Conservation (phyloP, 2,797 vertebrate genomes). For the Uromys caudimaculatus region DNA sequence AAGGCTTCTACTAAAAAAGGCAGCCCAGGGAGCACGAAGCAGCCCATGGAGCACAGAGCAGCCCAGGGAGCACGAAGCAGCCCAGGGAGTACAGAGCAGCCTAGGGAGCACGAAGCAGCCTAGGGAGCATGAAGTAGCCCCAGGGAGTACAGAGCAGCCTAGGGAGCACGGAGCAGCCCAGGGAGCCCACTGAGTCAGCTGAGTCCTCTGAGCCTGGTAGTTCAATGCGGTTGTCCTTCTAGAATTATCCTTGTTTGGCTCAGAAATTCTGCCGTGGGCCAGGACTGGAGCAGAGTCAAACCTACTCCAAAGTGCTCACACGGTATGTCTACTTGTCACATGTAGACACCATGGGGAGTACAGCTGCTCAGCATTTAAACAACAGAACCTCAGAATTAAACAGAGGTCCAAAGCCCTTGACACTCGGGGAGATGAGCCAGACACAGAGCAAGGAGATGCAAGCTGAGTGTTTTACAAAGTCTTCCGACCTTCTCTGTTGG, state of each 20-base stretch:
- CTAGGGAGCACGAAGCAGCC: no score
- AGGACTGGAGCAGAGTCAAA: neutral
- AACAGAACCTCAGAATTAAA: accelerated
- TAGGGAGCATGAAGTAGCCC: no score
- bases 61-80: no score
- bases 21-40: neutral
- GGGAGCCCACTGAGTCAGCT: neutral
- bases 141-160: accelerated
- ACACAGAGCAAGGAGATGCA: accelerated
- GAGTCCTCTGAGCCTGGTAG: neutral
- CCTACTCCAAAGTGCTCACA: accelerated
- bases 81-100: no score
- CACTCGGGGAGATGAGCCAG: accelerated
- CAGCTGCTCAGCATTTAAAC: accelerated
- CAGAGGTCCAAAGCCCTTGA: accelerated
- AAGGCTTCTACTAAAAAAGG: neutral
- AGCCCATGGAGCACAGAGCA: no score
- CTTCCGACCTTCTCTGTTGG: neutral
- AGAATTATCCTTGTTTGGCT: neutral
- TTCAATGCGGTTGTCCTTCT: accelerated
- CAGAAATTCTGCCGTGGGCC: neutral
- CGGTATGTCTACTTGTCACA: accelerated
- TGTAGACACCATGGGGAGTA: accelerated
- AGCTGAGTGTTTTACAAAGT: neutral
- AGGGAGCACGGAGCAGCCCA: accelerated